Percentiles rank a stretch among this genome's conserved stretches.
These are phyloP conservation scores for Aeoliscus strigatus DNA, from an alignment of 2,797 vertebrate species.

Conservation along the genomic window DNA sequence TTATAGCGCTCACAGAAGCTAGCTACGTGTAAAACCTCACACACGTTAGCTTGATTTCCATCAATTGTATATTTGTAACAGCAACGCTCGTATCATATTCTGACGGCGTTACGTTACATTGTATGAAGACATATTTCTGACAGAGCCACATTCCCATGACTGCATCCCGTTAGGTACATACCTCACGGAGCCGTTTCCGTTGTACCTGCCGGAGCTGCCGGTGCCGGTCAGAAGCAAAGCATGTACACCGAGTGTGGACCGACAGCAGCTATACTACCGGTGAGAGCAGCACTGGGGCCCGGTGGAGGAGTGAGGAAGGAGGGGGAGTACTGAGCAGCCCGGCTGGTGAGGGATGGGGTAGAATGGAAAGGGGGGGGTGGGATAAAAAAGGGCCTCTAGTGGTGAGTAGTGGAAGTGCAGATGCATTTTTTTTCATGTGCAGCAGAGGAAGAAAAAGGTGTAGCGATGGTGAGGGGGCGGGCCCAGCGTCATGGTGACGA, in stretches of 20 bases:
- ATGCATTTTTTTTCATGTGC: conserved; percentile 9
- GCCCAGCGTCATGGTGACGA: conserved; percentile 57
- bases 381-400: conserved; percentile 47
- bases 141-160: no score
- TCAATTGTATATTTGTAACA: not conserved
- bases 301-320: conserved; percentile 26
- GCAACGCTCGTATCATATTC: not conserved
- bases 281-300: conserved; percentile 55
- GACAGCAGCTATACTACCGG: conserved; percentile 58
- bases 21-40: no score
- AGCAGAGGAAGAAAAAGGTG: conserved; percentile 21
- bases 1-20: no score
- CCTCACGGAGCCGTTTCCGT: conserved; percentile 45
- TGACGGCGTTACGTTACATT: not conserved
- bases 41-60: no score
- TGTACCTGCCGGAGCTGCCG: conserved; percentile 12
- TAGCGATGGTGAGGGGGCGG: conserved; percentile 16
- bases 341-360: conserved; percentile 27
- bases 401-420: conserved; percentile 41
- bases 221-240: conserved; percentile 26
- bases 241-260: conserved; percentile 21
- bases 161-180: conserved; percentile 54
- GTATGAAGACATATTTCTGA: no score
- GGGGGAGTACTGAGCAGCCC: conserved; percentile 11
- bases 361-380: conserved; percentile 13